Evolutionary conservation across 2,797 vertebrate species (phyloP), one percentile per base, ranked within the genome.

Genomic region (Valencia hispanica): DNA sequence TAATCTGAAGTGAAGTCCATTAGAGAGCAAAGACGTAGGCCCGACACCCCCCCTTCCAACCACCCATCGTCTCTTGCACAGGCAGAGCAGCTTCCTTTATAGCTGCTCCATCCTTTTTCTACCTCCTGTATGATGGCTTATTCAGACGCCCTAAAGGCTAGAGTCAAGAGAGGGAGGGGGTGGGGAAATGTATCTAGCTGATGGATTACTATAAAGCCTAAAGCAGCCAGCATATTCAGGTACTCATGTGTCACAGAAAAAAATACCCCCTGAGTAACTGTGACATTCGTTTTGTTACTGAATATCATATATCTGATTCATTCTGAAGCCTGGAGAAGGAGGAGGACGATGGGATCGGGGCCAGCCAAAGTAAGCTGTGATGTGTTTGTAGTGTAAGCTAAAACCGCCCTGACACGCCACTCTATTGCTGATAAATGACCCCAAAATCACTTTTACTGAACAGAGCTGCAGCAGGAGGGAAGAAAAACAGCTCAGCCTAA

Each of bases 291-390:
- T 82, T 74, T 79, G 59, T 74, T 51, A 79, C 73, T 71, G 74
- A 73, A 87, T 87, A 92, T 94, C 92, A 86, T 32, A 80, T 94
- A 80, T 93, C 94, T 93, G 73, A 78, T 76, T 81, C 69, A 79
- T 79, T 82, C 73, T 87, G 79, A 83, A 83, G 77, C 73, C 72
- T 27, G 30, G 48, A 57, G 74, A 65, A 15, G 53, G 72, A 27
- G 45, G n/a, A 20, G 48, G 17, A 27, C 53, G 65, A 59, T 63
- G 68, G 72, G 59, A 50, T 61, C 47, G 61, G 63, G 70, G 80
- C 30, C 72, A 71, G 86, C 79, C 87, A 86, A 84, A 93, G 78
- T 84, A 79, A 90, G 82, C 81, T 84, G 77, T 80, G 79, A 90
- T 89, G 84, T 91, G 82, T 93, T 89, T 91, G 81, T 76, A 79